Evolutionary conservation across 2,888 invertebrate species (phyloP).

Genomic region (Charanyca ferruginea): DNA sequence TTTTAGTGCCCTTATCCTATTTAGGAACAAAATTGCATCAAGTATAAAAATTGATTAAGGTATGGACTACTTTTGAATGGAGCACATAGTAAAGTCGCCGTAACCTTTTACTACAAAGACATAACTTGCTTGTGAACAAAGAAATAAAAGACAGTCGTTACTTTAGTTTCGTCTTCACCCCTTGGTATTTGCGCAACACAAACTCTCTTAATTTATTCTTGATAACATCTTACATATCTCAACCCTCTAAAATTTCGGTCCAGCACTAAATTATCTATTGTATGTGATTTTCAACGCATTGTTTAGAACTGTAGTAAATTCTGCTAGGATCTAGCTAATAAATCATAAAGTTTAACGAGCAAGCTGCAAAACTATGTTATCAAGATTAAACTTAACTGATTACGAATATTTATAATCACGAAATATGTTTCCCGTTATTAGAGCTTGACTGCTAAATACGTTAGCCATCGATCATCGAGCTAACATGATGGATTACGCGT

Average conservation of each 20-base stretch:
- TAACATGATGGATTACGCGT: conserved; percentile 67
- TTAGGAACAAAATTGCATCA: too few species aligned
- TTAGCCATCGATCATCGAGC: conserved; percentile 63
- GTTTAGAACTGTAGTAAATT: conserved; percentile 57
- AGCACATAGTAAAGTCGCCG: not conserved
- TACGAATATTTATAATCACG: conserved; percentile 53
- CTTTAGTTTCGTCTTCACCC: conserved; percentile 19
- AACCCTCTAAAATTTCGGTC: conserved; percentile 33
- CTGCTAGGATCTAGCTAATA: conserved; percentile 51
- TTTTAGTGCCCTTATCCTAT: too few species aligned
- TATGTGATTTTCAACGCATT: conserved; percentile 49
- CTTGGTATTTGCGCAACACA: conserved; percentile 7
- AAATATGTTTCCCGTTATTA: conserved; percentile 49
- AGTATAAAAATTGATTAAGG: too few species aligned
- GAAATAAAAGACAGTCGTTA: conserved; percentile 45
- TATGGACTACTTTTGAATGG: too few species aligned
- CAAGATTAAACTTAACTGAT: conserved; percentile 49
- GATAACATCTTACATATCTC: conserved; percentile 1
- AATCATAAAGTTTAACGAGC: conserved; percentile 62
- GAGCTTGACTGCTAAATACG: conserved; percentile 34
- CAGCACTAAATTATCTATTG: conserved; percentile 42
- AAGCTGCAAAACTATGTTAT: conserved; percentile 33
- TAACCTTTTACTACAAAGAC: conserved; percentile 31
- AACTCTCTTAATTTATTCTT: conserved; percentile 25
- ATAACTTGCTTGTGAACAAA: conserved; percentile 41